Percentiles rank a stretch among this genome's conserved stretches.
Conservation (phyloP, 1,140 invertebrate species). For the Ladona fulva region DNA sequence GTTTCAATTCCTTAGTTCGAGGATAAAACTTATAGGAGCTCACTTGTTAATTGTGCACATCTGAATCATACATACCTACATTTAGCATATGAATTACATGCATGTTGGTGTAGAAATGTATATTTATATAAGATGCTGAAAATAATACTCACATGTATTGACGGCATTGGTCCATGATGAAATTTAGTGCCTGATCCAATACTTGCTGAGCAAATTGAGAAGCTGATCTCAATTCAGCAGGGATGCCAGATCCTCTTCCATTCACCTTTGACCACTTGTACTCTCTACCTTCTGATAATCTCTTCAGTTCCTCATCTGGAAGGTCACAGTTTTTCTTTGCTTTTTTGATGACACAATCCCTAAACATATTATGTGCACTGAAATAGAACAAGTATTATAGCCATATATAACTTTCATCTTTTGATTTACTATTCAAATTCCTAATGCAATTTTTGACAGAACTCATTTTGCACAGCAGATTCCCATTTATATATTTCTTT, state of each 20-base stretch:
- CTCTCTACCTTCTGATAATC: not conserved
- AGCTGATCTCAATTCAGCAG: conserved; percentile 34
- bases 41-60: too few species aligned
- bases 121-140: too few species aligned
- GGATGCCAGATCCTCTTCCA: conserved; percentile 25
- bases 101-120: too few species aligned
- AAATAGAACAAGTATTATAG: not conserved
- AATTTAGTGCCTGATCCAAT: conserved; percentile 47
- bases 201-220: conserved; percentile 43
- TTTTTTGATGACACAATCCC: conserved; percentile 45
- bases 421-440: too few species aligned
- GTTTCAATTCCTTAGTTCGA: too few species aligned
- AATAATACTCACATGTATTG: conserved; percentile 44
- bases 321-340: conserved; percentile 42
- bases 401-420: too few species aligned
- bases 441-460: too few species aligned
- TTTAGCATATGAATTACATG: too few species aligned
- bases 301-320: not conserved
- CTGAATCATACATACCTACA: too few species aligned
- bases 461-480: too few species aligned
- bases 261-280: not conserved
- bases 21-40: too few species aligned
- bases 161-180: conserved; percentile 47
- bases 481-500: too few species aligned
- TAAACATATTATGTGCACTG: conserved; percentile 48